Evolutionary conservation across 2,888 invertebrate species (phyloP), one percentile per base, ranked within the genome.

Genomic region (Limenitis camilla): DNA sequence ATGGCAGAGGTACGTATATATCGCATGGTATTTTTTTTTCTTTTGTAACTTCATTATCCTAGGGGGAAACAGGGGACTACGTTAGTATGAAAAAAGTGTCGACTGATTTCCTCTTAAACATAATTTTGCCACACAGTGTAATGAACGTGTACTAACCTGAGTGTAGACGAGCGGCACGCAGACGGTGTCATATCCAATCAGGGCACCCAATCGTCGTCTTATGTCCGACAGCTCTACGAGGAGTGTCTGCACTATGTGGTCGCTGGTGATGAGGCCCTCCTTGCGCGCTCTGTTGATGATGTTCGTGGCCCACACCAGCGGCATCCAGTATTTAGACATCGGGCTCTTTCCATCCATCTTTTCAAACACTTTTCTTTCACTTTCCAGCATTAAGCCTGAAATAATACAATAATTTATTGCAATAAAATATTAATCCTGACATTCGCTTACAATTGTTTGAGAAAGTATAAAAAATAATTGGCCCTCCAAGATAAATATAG

Each of bases 301-400:
- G 74, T 96, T 96, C 5, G 96, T 95, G 39, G 96, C 96, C 96
- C 96, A 96, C 10, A 96, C 95, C 47, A 96, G 82, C 0, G 96
- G 96, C 94, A 96, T 94, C 96, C 96, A 96, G 74, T 96, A 96
- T 67, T 88, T 85, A 9, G 95, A 94, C 94, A 96, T 96, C 4
- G 94, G 94, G 64, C 95, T 95, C 75, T 96, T 95, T 9, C 92
- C 92, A 73, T 96, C 94, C 92, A 96, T 92, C 71, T 94, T 91
- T 75, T 96, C 96, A 74, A 96, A 95, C 48, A 96, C 95, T 76
- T 96, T 95, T 78, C 93, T 92, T 78, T 96, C 96, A 63, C 95
- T 95, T 72, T 96, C 95, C 87, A 96, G 90, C 95, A 96, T 95
- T 41, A 96, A 88, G 70, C 96, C 94, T 94, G 81, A 60, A 57